Evolutionary conservation across 2,113 vertebrate species (phyloP).

Genomic region (Cairina moschata): DNA sequence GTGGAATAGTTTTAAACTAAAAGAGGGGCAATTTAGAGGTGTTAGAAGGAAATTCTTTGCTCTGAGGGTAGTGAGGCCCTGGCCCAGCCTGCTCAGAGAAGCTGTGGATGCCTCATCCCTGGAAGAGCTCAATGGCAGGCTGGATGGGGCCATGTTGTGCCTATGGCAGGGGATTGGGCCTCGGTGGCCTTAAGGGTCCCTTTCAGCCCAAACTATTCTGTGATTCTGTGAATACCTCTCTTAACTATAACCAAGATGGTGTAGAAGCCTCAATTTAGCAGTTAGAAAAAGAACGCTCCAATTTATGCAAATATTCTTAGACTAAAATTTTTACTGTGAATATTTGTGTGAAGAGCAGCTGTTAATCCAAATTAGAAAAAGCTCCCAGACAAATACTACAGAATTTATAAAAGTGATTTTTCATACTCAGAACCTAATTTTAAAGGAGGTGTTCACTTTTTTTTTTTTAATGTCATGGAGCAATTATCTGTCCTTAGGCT

Average conservation of each 20-base stretch:
- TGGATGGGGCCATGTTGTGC: too few relatives aligned
- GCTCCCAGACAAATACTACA: neutral
- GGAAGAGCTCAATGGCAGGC: too few relatives aligned
- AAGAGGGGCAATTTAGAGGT: too few relatives aligned
- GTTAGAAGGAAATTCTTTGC: too few relatives aligned
- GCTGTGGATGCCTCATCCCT: too few relatives aligned
- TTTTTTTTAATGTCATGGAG: neutral
- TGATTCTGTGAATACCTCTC: neutral
- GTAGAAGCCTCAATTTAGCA: neutral
- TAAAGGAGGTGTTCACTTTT: neutral
- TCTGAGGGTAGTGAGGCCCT: too few relatives aligned
- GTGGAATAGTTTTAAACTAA: too few relatives aligned
- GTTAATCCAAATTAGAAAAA: neutral
- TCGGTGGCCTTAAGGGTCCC: too few relatives aligned
- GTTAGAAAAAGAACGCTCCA: neutral
- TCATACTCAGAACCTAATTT: neutral
- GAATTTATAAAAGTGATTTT: neutral
- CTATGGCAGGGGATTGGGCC: too few relatives aligned
- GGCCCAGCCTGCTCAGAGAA: too few relatives aligned
- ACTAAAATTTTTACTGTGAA: neutral
- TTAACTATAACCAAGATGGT: neutral
- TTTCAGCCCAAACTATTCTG: too few relatives aligned
- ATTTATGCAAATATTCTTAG: neutral
- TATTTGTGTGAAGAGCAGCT: neutral
- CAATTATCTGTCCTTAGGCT: neutral